Conservation (phyloP, 2,797 vertebrate species). For the Myripristis murdjan region DNA sequence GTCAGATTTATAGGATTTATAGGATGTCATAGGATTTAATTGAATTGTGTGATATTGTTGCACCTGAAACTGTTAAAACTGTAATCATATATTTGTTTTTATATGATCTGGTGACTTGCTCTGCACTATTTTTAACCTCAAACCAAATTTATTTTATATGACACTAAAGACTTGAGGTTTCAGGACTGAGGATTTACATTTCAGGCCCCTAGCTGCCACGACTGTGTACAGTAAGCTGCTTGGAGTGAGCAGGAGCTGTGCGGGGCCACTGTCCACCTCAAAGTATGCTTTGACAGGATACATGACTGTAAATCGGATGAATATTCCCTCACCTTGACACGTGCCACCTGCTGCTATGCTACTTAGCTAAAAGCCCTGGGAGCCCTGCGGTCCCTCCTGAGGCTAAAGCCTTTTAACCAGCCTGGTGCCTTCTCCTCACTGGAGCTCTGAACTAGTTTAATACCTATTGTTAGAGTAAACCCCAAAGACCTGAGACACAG, state of each 20-base stretch:
- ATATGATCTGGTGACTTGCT: no score
- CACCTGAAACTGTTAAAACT: no score
- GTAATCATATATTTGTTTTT: no score
- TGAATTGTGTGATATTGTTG: no score
- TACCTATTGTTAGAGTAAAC: conserved; percentile 83
- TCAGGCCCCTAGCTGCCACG: not conserved
- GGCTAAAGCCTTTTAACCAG: conserved; percentile 69
- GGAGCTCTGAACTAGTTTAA: conserved; percentile 84
- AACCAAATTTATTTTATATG: not conserved
- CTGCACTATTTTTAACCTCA: not conserved
- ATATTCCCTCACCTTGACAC: conserved; percentile 51
- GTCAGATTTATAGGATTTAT: no score
- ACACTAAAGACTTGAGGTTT: not conserved
- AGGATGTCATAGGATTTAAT: no score
- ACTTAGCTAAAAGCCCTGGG: conserved; percentile 67
- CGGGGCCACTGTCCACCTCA: not conserved
- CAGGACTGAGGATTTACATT: not conserved
- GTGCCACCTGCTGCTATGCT: conserved; percentile 66
- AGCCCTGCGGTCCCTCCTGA: conserved; percentile 61
- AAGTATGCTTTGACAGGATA: not conserved
- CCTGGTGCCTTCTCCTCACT: conserved; percentile 68
- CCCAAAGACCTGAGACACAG: conserved; percentile 70
- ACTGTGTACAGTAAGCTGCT: not conserved
- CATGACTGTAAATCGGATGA: not conserved
- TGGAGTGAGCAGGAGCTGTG: not conserved